Percentiles rank a stretch among this genome's conserved stretches.
Conservation (phyloP, 2,113 vertebrate genomes). For the Mustela lutreola region DNA sequence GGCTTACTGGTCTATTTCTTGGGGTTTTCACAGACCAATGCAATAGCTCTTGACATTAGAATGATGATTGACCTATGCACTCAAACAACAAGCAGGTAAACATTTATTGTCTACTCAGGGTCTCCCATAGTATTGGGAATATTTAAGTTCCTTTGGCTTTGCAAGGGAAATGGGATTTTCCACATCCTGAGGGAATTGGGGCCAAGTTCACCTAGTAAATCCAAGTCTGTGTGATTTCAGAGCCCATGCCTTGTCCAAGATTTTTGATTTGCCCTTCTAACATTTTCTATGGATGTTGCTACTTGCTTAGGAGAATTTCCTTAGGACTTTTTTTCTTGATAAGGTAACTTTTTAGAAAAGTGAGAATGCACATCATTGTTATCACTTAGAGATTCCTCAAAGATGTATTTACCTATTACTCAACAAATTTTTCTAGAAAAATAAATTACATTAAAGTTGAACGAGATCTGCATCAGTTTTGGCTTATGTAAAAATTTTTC, state of each 20-base stretch:
- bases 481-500: not conserved
- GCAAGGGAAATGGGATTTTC: not conserved
- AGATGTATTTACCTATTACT: not conserved
- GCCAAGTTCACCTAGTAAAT: not conserved
- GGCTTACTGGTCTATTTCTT: not conserved
- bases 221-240: not conserved
- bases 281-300: slow-evolving; percentile 66
- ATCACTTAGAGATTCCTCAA: not conserved
- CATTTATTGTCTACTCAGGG: not conserved
- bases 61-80: not conserved
- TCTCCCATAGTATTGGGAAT: not conserved
- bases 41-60: not conserved
- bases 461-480: not conserved
- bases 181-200: not conserved
- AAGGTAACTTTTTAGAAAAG: slow-evolving; percentile 80
- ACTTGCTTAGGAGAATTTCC: slow-evolving; percentile 65
- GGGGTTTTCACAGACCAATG: not conserved
- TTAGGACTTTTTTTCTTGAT: slow-evolving; percentile 44
- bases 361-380: not conserved
- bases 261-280: not conserved
- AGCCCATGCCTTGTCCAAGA: not conserved
- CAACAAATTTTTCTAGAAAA: not conserved
- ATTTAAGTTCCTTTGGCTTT: not conserved
- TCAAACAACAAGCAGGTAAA: not conserved
- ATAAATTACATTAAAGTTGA: not conserved